These are phyloP conservation scores for Ganaspis sp. DNA, from an alignment of 1,140 invertebrate genomes.

Conservation along the genomic window DNA sequence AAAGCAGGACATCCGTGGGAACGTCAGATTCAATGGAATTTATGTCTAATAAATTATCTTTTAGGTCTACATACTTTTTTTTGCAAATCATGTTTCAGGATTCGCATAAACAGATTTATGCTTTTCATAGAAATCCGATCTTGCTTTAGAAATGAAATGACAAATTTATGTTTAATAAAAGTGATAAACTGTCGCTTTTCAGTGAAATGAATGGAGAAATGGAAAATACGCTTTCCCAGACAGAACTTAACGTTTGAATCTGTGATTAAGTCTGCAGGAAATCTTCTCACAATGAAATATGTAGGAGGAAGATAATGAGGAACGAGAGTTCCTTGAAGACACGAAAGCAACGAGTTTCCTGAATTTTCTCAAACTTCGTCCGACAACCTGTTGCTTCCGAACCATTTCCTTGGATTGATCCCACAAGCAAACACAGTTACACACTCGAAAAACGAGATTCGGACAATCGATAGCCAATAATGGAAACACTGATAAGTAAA, in stretches of 20 bases:
- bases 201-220: background rate
- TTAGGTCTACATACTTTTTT: background rate
- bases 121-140: background rate
- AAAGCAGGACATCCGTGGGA: background rate
- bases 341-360: background rate
- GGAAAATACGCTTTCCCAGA: background rate
- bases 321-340: background rate
- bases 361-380: conserved; percentile 4
- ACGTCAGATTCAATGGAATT: conserved; percentile 4
- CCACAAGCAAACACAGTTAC: background rate
- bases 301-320: background rate
- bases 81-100: background rate
- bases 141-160: background rate
- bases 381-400: background rate
- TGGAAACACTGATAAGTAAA: conserved; percentile 2
- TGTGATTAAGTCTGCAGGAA: background rate
- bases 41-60: conserved; percentile 3
- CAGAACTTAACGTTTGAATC: background rate
- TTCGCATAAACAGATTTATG: background rate
- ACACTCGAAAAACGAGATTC: background rate
- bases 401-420: background rate
- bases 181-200: background rate
- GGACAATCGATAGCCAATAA: background rate
- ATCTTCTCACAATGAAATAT: background rate
- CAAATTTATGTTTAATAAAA: background rate